Evolutionary conservation across 2,888 invertebrate genomes (phyloP).

Genomic region (Tolmerus cingulatus): DNA sequence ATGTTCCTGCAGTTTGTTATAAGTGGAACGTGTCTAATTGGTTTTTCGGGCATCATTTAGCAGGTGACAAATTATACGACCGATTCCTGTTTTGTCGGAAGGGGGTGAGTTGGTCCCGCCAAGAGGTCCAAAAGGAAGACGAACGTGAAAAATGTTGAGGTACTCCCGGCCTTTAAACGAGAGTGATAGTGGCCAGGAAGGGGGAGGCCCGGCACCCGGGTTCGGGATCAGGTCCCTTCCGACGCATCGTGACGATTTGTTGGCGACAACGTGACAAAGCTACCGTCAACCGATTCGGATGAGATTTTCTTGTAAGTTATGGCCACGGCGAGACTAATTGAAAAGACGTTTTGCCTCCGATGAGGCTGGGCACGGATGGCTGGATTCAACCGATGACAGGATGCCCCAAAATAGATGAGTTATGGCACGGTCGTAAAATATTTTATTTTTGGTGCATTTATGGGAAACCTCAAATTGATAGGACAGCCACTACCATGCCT

Average conservation of each 20-base stretch:
- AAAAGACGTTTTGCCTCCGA: neutral
- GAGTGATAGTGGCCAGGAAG: neutral
- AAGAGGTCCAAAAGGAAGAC: neutral
- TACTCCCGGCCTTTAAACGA: neutral
- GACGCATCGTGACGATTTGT: neutral
- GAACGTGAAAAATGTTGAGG: neutral
- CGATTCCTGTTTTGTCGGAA: slow-evolving; percentile 35
- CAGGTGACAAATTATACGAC: slow-evolving; percentile 52
- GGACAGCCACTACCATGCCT: neutral
- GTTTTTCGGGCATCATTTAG: slow-evolving; percentile 51
- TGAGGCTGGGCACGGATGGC: neutral
- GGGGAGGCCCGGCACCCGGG: too few relatives aligned
- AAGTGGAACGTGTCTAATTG: slow-evolving; percentile 54
- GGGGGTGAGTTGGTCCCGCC: neutral
- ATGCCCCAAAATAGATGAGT: neutral
- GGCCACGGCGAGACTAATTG: neutral
- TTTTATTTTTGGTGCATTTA: neutral
- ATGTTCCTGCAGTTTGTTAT: slow-evolving; percentile 5
- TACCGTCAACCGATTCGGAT: neutral
- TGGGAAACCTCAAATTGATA: neutral
- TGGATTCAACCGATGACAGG: neutral
- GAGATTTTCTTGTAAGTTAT: slow-evolving; percentile 1
- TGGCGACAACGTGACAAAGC: neutral
- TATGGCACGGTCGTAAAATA: neutral
- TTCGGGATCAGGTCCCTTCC: neutral